Percentiles rank a stretch among this genome's conserved stretches.
phyloP scores from a whole-genome alignment of 2,888 invertebrate genomes.

The Shargacucullia verbasci region DNA sequence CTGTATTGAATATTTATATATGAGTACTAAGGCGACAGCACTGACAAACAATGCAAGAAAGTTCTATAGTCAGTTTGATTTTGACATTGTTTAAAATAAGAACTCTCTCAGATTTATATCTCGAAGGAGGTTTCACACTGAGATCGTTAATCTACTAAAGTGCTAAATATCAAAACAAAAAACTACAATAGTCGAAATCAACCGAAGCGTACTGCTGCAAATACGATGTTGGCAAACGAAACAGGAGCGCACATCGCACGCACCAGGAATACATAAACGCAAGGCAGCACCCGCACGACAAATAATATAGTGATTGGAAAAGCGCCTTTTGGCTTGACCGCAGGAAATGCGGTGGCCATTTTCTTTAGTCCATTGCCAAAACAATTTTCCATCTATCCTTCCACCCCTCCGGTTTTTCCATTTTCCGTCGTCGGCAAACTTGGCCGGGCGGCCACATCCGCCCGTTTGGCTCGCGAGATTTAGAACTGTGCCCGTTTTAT shows the following conservation, averaged over 20 bases:
- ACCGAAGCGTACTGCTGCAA: slow-evolving; percentile 47
- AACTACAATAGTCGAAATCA: slow-evolving; percentile 47
- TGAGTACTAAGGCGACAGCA: too few relatives aligned
- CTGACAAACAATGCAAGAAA: slow-evolving; percentile 53
- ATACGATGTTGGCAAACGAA: slow-evolving; percentile 55
- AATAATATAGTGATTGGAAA: slow-evolving; percentile 77
- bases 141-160: background rate
- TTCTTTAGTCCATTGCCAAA: slow-evolving; percentile 87
- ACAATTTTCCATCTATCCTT: slow-evolving; percentile 73
- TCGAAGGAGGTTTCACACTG: background rate
- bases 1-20: background rate
- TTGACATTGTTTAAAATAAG: too few relatives aligned
- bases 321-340: slow-evolving; percentile 72
- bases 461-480: slow-evolving; percentile 69
- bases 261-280: slow-evolving; percentile 75
- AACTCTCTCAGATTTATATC: too few relatives aligned
- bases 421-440: slow-evolving; percentile 79
- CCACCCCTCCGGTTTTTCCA: slow-evolving; percentile 72
- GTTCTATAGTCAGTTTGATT: too few relatives aligned
- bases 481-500: slow-evolving; percentile 67
- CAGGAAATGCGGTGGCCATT: slow-evolving; percentile 78
- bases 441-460: slow-evolving; percentile 72
- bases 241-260: slow-evolving; percentile 57
- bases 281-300: slow-evolving; percentile 59
- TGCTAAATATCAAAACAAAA: slow-evolving; percentile 1